Evolutionary conservation across 1,140 invertebrate species (phyloP).

Genomic region (Latrodectus geometricus): DNA sequence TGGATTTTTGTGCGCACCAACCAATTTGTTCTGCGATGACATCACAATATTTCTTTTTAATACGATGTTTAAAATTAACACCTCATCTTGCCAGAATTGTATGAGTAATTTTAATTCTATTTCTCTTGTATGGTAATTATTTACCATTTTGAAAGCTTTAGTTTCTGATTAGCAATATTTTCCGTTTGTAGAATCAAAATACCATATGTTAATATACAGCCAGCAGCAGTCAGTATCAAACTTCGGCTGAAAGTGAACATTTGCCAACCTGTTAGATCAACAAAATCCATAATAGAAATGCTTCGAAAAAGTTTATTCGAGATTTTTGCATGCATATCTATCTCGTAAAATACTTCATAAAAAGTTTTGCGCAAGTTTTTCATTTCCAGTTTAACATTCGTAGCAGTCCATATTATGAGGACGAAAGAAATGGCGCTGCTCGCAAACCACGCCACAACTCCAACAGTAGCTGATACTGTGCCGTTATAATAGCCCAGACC

Average conservation of each 20-base stretch:
- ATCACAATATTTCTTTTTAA: no score
- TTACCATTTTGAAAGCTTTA: no score
- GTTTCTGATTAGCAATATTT: not conserved
- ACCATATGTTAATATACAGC: conserved; percentile 41
- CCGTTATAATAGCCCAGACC: conserved; percentile 21
- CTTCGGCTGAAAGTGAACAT: conserved; percentile 28
- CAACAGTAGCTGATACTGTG: not conserved
- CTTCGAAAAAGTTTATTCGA: not conserved
- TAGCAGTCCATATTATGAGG: conserved; percentile 9
- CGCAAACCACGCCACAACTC: not conserved
- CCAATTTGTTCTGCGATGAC: no score
- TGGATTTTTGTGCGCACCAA: no score
- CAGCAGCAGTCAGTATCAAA: conserved; percentile 8
- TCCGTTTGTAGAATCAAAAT: conserved; percentile 22
- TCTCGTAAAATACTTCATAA: not conserved
- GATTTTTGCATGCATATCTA: not conserved
- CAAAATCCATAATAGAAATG: not conserved
- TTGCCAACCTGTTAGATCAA: conserved; percentile 34
- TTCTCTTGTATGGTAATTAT: no score
- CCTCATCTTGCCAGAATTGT: no score
- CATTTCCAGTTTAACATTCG: not conserved
- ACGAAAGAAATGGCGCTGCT: conserved; percentile 19
- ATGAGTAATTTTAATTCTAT: no score
- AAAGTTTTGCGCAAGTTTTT: conserved; percentile 8
- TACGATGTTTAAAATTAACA: no score